These are phyloP conservation scores for Bombus picipes DNA, from an alignment of 1,140 invertebrate genomes.

Conservation along the genomic window DNA sequence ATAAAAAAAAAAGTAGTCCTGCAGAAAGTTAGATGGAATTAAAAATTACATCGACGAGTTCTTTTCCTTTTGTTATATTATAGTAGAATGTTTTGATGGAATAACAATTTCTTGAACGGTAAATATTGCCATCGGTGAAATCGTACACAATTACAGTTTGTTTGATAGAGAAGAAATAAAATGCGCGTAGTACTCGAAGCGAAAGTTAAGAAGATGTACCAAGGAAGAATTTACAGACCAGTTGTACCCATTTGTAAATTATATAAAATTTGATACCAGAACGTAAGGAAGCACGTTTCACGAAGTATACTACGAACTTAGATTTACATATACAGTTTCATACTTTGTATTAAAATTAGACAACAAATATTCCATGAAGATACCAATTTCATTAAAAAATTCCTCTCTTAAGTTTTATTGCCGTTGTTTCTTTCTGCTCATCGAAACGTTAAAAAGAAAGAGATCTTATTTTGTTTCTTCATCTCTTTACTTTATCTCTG, in stretches of 20 bases:
- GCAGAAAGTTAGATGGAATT: background rate
- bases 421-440: background rate
- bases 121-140: background rate
- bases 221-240: background rate
- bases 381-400: background rate
- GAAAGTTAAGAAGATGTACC: background rate
- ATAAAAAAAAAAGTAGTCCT: no score
- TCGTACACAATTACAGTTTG: background rate
- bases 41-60: background rate
- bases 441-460: no score
- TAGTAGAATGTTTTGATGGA: background rate
- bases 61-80: background rate
- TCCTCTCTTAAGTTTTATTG: background rate
- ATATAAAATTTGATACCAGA: constrained; percentile 6
- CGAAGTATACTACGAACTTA: background rate
- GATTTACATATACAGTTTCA: no score
- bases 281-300: background rate
- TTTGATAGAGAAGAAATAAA: background rate
- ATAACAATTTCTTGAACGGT: background rate
- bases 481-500: no score
- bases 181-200: background rate
- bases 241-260: background rate
- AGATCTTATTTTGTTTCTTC: no score
- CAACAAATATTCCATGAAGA: background rate
- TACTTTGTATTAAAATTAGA: background rate